These are phyloP conservation scores for Tetragonula clypearis DNA, from an alignment of 1,140 invertebrate species.

Conservation along the genomic window DNA sequence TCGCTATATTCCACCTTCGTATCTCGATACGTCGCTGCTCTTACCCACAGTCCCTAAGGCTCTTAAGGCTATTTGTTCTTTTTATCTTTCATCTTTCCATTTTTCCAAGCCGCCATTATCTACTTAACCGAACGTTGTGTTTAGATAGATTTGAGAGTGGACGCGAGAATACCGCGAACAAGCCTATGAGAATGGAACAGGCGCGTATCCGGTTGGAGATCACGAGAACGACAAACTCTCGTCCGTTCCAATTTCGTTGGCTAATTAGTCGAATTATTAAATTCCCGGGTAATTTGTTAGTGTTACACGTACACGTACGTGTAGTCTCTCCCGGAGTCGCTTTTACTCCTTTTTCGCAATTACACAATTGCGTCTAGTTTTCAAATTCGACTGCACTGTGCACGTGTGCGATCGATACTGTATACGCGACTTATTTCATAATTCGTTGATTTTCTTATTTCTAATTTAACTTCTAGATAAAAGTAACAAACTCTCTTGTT, in stretches of 20 bases:
- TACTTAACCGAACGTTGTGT: not conserved
- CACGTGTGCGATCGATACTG: not conserved
- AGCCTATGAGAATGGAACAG: not conserved
- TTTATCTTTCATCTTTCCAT: not conserved
- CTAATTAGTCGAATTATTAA: constrained; percentile 40
- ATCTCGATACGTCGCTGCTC: not conserved
- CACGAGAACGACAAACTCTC: constrained; percentile 16
- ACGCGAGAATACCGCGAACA: not conserved
- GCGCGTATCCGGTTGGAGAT: constrained; percentile 18
- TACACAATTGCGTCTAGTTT: not conserved
- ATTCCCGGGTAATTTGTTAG: constrained; percentile 32
- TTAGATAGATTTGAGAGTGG: not conserved
- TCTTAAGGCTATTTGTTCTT: not conserved
- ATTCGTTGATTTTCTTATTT: too few relatives aligned
- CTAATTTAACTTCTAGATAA: too few relatives aligned
- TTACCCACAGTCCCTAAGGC: too few relatives aligned
- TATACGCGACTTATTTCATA: not conserved
- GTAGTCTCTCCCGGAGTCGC: not conserved
- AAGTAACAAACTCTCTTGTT: too few relatives aligned
- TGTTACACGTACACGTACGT: not conserved
- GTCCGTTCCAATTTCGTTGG: constrained; percentile 35
- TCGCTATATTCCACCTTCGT: not conserved
- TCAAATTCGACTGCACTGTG: not conserved
- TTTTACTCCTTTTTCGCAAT: not conserved
- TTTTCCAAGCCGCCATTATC: not conserved